These are phyloP conservation scores for Sus cebifrons DNA, from an alignment of 2,797 vertebrate genomes.

Conservation along the genomic window DNA sequence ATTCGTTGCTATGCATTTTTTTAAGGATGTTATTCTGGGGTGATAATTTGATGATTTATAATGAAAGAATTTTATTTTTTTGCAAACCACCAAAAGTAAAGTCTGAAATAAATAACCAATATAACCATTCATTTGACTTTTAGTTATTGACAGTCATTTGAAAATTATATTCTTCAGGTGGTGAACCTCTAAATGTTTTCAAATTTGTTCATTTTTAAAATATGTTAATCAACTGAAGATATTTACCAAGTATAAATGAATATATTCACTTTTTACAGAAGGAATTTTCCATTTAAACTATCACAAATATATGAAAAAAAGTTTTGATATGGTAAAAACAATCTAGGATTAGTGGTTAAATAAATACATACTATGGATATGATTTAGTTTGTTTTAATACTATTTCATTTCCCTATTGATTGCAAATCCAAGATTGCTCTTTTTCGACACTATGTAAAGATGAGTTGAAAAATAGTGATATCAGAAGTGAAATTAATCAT, in stretches of 20 bases:
- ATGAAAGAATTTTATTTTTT: background rate
- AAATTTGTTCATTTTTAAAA: background rate
- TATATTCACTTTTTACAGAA: background rate
- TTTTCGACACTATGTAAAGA: background rate
- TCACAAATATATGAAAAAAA: background rate
- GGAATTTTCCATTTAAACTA: background rate
- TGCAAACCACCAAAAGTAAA: background rate
- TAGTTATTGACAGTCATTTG: background rate
- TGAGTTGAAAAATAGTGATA: background rate
- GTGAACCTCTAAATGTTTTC: background rate
- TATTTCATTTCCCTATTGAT: conserved; percentile 12
- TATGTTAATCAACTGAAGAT: background rate
- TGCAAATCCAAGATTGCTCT: background rate
- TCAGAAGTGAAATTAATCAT: background rate
- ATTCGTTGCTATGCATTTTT: background rate
- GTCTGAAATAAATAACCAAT: background rate
- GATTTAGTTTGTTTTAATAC: background rate
- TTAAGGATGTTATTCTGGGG: background rate
- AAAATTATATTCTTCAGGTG: conserved; percentile 22
- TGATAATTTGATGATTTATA: background rate
- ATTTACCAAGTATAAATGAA: background rate
- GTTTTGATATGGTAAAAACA: background rate
- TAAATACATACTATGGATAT: background rate
- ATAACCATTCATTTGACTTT: background rate
- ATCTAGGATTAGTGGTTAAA: background rate